These are phyloP conservation scores for Laupala kohalensis DNA, from an alignment of 1,140 invertebrate species.

Conservation along the genomic window DNA sequence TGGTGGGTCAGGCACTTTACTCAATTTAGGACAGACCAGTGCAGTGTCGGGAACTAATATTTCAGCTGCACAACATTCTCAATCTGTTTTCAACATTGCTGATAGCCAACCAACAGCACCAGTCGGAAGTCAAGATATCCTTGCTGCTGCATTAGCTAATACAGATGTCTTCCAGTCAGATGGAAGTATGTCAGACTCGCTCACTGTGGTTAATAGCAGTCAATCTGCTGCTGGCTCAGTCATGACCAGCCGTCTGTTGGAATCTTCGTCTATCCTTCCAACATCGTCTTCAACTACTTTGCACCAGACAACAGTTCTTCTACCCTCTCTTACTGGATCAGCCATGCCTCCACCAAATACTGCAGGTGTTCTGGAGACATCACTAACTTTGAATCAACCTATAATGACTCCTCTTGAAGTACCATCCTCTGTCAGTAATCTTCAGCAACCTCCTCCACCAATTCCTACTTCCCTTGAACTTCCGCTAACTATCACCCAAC, in stretches of 20 bases:
- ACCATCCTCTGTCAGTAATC: conserved; percentile 28
- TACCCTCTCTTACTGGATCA: conserved; percentile 29
- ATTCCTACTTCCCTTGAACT: conserved; percentile 45
- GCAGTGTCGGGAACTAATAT: background rate
- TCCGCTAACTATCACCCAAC: conserved; percentile 53
- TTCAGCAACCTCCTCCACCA: conserved; percentile 26
- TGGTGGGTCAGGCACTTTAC: conserved; percentile 9
- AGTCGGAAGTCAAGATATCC: conserved; percentile 48
- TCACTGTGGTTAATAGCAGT: conserved; percentile 13
- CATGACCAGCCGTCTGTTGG: conserved; percentile 18
- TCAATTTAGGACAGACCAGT: conserved; percentile 16
- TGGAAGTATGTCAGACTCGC: conserved; percentile 25
- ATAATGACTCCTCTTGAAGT: conserved; percentile 67
- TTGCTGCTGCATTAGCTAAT: conserved; percentile 59
- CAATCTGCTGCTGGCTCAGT: background rate
- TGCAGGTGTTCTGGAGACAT: conserved; percentile 52
- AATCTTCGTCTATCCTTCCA: conserved; percentile 21
- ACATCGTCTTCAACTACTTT: conserved; percentile 20
- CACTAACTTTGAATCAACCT: conserved; percentile 50
- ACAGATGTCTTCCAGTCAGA: conserved; percentile 59
- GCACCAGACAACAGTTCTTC: conserved; percentile 26
- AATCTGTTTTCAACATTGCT: background rate
- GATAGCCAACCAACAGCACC: conserved; percentile 14
- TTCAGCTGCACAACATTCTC: background rate
- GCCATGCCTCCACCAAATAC: conserved; percentile 31